Percentiles rank a stretch among this genome's conserved stretches.
Evolutionary conservation across 2,113 vertebrate species (phyloP).

Genomic region (Xenus cinereus): DNA sequence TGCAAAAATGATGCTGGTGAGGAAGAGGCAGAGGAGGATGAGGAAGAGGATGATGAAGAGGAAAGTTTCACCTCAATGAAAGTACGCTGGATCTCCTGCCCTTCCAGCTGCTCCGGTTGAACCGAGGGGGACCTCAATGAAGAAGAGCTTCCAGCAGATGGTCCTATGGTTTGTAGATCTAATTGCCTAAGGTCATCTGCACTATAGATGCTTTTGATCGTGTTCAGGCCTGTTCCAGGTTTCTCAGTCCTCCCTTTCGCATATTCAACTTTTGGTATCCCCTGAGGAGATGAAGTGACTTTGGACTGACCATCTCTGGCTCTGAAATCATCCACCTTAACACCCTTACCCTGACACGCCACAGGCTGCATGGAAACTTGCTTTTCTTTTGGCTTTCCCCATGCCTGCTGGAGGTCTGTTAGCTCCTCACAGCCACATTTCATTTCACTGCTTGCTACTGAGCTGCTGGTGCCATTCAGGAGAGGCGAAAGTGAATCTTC

Average conservation of each 20-base stretch:
- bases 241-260: not conserved
- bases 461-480: not conserved
- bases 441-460: not conserved
- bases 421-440: not conserved
- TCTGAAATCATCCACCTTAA: not conserved
- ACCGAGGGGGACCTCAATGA: not conserved
- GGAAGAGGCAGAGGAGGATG: constrained; percentile 53
- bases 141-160: not conserved
- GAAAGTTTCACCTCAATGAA: constrained; percentile 81
- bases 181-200: constrained; percentile 1
- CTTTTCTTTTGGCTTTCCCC: not conserved
- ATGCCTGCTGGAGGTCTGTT: not conserved
- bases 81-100: constrained; percentile 73
- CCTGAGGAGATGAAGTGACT: constrained; percentile 16
- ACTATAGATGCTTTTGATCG: not conserved
- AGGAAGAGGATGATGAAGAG: constrained; percentile 57
- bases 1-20: constrained; percentile 55
- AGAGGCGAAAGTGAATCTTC: constrained; percentile 1
- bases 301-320: constrained; percentile 20
- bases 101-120: constrained; percentile 59
- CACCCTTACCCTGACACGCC: not conserved
- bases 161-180: not conserved
- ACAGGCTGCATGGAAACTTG: not conserved
- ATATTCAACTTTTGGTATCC: not conserved
- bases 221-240: not conserved